Conservation (phyloP, 2,888 invertebrate species). For the Caenorhabditis angaria region DNA sequence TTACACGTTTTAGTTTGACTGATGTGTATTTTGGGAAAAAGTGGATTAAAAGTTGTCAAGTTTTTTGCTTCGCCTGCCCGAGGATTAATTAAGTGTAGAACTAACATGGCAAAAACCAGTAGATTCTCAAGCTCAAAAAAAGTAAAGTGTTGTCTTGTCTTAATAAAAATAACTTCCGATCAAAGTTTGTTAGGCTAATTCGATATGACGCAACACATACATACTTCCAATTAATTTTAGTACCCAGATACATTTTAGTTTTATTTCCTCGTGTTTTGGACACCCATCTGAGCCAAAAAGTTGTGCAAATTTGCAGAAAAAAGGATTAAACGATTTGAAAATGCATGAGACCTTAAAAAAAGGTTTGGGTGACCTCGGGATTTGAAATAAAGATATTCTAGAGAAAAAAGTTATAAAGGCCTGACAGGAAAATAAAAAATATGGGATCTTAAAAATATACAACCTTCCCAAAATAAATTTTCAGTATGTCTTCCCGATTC, state of each 20-base stretch:
- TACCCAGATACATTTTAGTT: not conserved
- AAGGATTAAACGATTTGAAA: not conserved
- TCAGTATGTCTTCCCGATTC: slow-evolving; percentile 64
- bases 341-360: too few relatives aligned
- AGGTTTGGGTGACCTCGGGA: too few relatives aligned
- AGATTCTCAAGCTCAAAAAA: too few relatives aligned
- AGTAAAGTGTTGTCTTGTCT: not conserved
- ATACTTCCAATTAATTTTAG: not conserved
- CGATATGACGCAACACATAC: not conserved
- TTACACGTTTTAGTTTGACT: too few relatives aligned
- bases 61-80: not conserved
- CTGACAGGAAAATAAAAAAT: too few relatives aligned
- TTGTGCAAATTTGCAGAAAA: not conserved
- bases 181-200: not conserved
- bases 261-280: not conserved
- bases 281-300: not conserved
- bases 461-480: too few relatives aligned
- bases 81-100: too few relatives aligned
- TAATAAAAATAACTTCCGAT: not conserved
- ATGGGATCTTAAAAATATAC: too few relatives aligned
- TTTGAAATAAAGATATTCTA: too few relatives aligned
- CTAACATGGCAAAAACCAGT: too few relatives aligned
- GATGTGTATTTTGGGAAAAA: too few relatives aligned
- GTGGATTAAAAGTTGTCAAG: not conserved
- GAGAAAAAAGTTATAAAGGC: too few relatives aligned